Evolutionary conservation across 2,113 vertebrate genomes (phyloP), one percentile per base, ranked within the genome.

Genomic region (Erythrocercus mccallii): DNA sequence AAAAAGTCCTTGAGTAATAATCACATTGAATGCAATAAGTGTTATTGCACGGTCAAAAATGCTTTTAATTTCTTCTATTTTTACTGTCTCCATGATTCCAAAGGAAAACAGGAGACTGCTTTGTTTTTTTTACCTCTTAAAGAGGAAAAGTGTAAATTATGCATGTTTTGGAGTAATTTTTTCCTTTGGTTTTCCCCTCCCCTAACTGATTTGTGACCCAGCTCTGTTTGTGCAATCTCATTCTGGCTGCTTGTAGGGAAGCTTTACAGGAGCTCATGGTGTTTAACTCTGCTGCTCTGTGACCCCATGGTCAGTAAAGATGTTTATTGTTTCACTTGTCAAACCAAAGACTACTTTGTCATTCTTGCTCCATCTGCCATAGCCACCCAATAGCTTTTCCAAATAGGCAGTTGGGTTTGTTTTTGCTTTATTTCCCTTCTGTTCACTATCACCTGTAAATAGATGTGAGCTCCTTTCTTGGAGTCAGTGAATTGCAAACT

Each of bases 1-100:
- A 85, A 82, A 61, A 85, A 69, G 27, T 42, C 30, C 37, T 81
- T 85, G 44, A 70, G 66, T 80, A 90, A 83, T 45, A 90, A 86
- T 42, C 30, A 65, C 31, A 10, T 10, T 62, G 44, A 81, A 51
- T 76, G 48, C 37, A 54, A 53, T 72, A 54, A 40, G 7, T 38
- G 28, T 31, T 81, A 71, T 51, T 79, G n/a, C 11, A 33, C 70
- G 24, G 27, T 40, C 81, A 58, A 68, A 95, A 72, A 58, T 42
- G 8, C 6, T 11, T 50, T 35, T 45, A 4, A 19, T 84, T 94
- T 78, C 5, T 81, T 84, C 45, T 35, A 1, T 45, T 81, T 85
- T 78, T 87, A 21, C 12, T 0, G 2, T 77, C 42, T 51, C 60
- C 11, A 5, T 37, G n/a, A 83, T 22, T 22, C 28, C 33, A 82